Evolutionary conservation across 2,797 vertebrate species (phyloP).

Genomic region (Anguilla megastoma): DNA sequence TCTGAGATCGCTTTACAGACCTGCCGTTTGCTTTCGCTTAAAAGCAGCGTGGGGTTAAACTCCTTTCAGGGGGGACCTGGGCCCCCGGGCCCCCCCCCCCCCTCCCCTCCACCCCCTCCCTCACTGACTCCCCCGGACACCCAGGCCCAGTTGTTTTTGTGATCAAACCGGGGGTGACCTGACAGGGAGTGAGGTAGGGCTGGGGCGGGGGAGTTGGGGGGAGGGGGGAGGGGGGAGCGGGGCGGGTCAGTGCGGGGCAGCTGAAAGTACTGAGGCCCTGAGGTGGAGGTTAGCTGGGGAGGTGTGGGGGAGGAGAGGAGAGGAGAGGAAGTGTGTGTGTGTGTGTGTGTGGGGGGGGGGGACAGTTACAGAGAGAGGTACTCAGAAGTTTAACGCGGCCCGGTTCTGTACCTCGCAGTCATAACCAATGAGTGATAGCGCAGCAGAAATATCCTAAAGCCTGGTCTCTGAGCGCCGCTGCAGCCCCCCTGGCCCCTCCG

Average conservation of each 20-base stretch:
- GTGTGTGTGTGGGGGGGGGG: not conserved
- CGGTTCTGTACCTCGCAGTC: constrained; percentile 26
- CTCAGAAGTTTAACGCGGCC: not conserved
- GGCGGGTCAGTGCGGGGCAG: constrained; percentile 39
- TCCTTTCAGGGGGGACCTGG: not conserved
- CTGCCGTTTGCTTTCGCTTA: not conserved
- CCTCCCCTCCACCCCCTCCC: not conserved
- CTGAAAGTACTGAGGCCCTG: constrained; percentile 12
- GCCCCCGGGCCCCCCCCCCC: not conserved
- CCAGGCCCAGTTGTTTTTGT: constrained; percentile 19
- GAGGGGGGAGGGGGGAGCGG: constrained; percentile 28
- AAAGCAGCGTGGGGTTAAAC: not conserved
- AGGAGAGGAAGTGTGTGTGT: not conserved
- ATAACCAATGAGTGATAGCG: constrained; percentile 57
- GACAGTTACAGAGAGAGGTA: not conserved
- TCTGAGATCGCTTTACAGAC: not conserved
- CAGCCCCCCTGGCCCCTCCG: constrained; percentile 29
- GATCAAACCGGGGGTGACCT: constrained; percentile 37
- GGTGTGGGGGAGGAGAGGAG: not conserved
- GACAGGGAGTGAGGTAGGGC: not conserved
- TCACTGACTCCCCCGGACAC: not conserved
- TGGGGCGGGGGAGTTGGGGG: not conserved
- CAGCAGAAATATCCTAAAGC: constrained; percentile 46
- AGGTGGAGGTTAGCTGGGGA: not conserved
- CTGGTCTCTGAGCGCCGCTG: constrained; percentile 35